A percentile compares a stretch with the other conserved stretches of the same genome.
phyloP scores from a whole-genome alignment of 1,140 invertebrate genomes.

The Bombus pyrosoma region DNA sequence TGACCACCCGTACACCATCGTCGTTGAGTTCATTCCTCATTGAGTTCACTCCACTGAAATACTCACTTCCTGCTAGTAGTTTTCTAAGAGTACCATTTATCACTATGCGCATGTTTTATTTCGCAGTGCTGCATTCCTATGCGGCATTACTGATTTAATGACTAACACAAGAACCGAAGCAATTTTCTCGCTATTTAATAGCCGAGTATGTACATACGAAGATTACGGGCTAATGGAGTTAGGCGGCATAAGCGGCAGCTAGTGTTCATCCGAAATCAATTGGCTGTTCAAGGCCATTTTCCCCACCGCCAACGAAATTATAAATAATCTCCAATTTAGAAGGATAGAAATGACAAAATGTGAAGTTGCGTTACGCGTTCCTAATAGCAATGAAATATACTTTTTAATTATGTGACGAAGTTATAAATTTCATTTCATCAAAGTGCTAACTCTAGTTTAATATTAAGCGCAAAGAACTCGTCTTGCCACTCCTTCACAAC shows the following conservation, averaged over 20 bases:
- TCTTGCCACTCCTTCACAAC: not conserved
- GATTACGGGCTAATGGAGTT: not conserved
- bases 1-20: not conserved
- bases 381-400: not conserved
- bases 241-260: not conserved
- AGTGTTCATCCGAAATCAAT: not conserved
- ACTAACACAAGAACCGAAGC: not conserved
- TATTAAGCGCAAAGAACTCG: not conserved
- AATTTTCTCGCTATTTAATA: not conserved
- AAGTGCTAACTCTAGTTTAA: rapidly evolving
- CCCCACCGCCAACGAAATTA: not conserved
- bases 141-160: not conserved
- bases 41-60: not conserved
- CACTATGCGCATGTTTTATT: not conserved
- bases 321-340: not conserved
- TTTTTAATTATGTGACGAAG: not conserved
- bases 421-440: not conserved
- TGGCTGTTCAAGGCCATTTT: not conserved
- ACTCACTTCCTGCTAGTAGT: not conserved
- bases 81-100: conserved; percentile 9
- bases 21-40: not conserved
- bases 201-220: not conserved
- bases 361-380: no score
- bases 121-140: not conserved
- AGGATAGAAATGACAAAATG: no score